Base-by-base conservation (phyloP, 2,113 vertebrate genomes). In the Cavia porcellus region DNA sequence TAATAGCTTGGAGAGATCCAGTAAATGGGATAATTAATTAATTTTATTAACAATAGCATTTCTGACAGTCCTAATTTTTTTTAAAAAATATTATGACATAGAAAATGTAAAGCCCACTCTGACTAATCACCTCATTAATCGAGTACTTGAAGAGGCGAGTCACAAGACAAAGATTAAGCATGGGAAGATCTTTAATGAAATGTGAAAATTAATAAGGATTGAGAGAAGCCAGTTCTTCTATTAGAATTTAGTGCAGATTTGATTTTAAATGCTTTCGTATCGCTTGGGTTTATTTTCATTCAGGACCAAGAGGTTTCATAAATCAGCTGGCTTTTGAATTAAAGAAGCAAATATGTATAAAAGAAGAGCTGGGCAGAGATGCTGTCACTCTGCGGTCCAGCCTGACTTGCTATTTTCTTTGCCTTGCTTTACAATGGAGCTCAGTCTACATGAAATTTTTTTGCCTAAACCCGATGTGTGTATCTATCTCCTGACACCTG, bases 111-210 rank as follows among this genome's bases (percentile, higher is more conserved):
- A 59, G 42, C 25, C 50, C 19, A 32, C 94, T 97, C 19, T 77
- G 35, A 59, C 84, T 96, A 97, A 92, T 97, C 72, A 75, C 52
- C 55, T 97, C 64, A 88, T 94, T 97, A 82, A 93, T 75, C 3
- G 14, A 92, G 85, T 62, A 35, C n/a, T 94, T 86, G 79, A 90
- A 84, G 35, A 90, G 64, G 61, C 89, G 13, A 72, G 5, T n/a
- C 57, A 19, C 5, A 75, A 93, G 57, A 59, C 17, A 82, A 92
- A 89, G 66, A 95, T 52, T 62, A 66, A 94, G 35, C 47, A 85
- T 86, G 55, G 19, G 7, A 66, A 86, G n/a, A 87, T 90, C 30
- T 93, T 96, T 81, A 92, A 92, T 92, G 66, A 90, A 89, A 87
- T 72, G 66, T 86, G 50, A 77, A 96, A 89, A 85, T 95, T 77